Conservation (phyloP, 2,113 vertebrate species). For the Camelus dromedarius region DNA sequence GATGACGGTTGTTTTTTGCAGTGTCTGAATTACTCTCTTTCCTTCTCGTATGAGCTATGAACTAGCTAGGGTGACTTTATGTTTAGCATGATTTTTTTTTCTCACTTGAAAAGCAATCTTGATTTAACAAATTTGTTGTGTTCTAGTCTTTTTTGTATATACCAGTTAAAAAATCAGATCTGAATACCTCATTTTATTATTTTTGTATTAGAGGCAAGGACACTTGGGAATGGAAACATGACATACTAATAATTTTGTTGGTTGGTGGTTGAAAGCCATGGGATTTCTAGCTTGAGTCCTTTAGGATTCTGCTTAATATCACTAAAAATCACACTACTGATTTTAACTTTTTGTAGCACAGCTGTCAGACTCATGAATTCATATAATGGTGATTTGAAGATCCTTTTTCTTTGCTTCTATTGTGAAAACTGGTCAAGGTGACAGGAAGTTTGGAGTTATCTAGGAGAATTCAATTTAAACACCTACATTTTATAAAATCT, state of each 20-base stretch:
- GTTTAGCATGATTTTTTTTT: not conserved
- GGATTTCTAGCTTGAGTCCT: constrained; percentile 57
- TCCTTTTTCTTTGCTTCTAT: not conserved
- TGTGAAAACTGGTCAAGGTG: constrained; percentile 53
- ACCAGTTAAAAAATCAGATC: not conserved
- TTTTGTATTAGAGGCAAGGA: constrained; percentile 8
- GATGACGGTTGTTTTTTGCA: accelerated
- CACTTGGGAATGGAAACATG: not conserved
- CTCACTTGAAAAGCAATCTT: constrained; percentile 4
- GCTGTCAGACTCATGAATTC: constrained; percentile 9
- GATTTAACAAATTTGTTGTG: not conserved
- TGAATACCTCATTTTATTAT: constrained; percentile 17
- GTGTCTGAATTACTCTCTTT: not conserved
- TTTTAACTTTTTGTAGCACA: constrained; percentile 72
- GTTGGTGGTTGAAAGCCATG: constrained; percentile 62
- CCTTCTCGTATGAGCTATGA: not conserved
- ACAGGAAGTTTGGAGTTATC: not conserved
- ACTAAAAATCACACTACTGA: constrained; percentile 46
- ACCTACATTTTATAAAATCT: not conserved
- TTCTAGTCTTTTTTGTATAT: not conserved
- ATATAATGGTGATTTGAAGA: not conserved
- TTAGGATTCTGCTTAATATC: constrained; percentile 55
- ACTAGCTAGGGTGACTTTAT: not conserved
- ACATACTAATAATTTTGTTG: constrained; percentile 45
- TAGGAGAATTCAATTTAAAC: not conserved